Evolutionary conservation across 1,140 invertebrate genomes (phyloP), one percentile per base, ranked within the genome.

Genomic region (Bombyx mandarina): DNA sequence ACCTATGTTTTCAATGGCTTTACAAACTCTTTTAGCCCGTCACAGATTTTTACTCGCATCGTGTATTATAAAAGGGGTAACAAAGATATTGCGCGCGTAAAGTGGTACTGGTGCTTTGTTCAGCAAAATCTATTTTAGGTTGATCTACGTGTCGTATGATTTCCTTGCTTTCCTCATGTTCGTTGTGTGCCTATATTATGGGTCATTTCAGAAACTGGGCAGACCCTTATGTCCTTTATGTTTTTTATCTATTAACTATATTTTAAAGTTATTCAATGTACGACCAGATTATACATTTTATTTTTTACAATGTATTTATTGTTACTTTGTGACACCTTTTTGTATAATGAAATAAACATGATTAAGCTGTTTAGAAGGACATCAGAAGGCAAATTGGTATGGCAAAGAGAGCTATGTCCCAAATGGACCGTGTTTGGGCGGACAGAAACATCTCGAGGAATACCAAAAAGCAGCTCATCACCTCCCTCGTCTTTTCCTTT

Each of bases 111-210:
- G 45, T n/a, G 46, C 45, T 45, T 62, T 66, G 46, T 64, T 54
- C n/a, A 57, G 54, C 1, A 58, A 63, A 8, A 49, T 52, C 6
- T 45, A 60, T 47, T 54, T 62, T 8, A 69, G 63, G 60, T 52
- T 72, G 3, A 0, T 66, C 1, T 72, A 79, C 56, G 58, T 69
- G 22, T 50, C 50, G 10, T 60, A 71, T 46, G 74, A 74, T n/a
- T 65, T 77, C 35, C 65, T 66, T 7, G 62, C 72, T 0, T 79
- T 79, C 55, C 35, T 73, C 7, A 51, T 67, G 47, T 77, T 72
- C n/a, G 68, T 67, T 79, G n/a, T 68, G 66, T 47, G 62, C 55
- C 3, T 69, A 69, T 70, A 10, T 61, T 45, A 66, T 62, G 1
- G 3, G 48, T 2, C 54, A 48, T 1, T 79, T 77, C 45, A 52